Evolutionary conservation across 1,140 invertebrate species (phyloP).

Genomic region (Gryllus bimaculatus): DNA sequence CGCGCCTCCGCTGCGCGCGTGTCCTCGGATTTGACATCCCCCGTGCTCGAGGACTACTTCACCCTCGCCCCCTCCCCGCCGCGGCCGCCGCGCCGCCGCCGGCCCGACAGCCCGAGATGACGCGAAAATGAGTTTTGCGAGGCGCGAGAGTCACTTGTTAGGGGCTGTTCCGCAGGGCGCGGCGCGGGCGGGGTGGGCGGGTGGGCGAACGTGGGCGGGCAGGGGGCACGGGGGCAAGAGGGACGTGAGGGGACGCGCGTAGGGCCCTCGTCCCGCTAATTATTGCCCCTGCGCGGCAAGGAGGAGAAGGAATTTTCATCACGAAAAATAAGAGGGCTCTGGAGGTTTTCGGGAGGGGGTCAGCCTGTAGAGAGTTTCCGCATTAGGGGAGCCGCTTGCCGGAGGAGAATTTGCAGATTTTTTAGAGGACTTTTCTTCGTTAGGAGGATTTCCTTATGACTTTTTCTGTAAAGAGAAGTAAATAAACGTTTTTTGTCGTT

Average conservation of each 20-base stretch:
- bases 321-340: constrained; percentile 4
- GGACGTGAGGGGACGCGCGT: not conserved
- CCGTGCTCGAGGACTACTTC: not conserved
- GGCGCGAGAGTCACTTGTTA: not conserved
- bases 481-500: not conserved
- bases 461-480: not conserved
- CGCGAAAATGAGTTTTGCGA: constrained; percentile 3
- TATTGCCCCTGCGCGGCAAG: not conserved
- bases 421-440: constrained; percentile 4
- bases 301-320: constrained; percentile 1
- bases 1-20: not conserved
- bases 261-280: not conserved
- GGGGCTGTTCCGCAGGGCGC: not conserved
- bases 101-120: not conserved
- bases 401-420: not conserved
- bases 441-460: constrained; percentile 4
- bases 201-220: too few relatives aligned
- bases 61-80: not conserved
- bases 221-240: not conserved
- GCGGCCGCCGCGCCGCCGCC: too few relatives aligned
- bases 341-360: not conserved
- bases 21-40: not conserved
- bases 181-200: too few relatives aligned
- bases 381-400: not conserved
- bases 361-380: not conserved